Evolutionary conservation across 2,888 invertebrate genomes (phyloP), one percentile per base, ranked within the genome.

Genomic region (Gryllus longicercus): DNA sequence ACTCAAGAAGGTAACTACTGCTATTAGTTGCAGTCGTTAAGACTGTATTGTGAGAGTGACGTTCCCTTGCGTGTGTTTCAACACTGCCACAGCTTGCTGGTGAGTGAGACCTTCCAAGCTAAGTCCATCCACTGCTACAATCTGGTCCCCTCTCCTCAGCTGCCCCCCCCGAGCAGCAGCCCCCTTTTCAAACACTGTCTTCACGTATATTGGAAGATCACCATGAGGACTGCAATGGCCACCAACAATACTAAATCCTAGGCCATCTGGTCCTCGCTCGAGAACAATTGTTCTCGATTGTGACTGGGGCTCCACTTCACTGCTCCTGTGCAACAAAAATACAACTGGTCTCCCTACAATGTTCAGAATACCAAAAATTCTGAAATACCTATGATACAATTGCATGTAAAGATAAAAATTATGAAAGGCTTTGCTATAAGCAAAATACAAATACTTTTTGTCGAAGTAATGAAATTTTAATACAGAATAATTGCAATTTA

Each of bases 171-270:
- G 84, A 76, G 87, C 86, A 74, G 86, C 86, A 18, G 86, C 87
- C 75, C 87, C 87, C 77, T 85, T 86, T 74, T 86, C 86, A 82
- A 87, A 88, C 79, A 88, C 87, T 16, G 87, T 88, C 83, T 88
- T 88, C 51, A 88, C 87, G 84, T 89, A 90, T 83, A 90, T 89
- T 10, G 90, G 90, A 80, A 90, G 85, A 84, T 90, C 88, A 2
- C 90, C 90, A 83, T 89, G 89, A 8, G 89, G 88, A 82, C 88
- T 88, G 79, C 88, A 88, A 79, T 85, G 85, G 51, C 87, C 90
- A 38, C 90, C 90, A 1, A 90, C 90, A 63, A 90, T 89, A 79
- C 89, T 89, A 85, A 90, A 90, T 21, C 90, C 90, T 74, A 90
- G 87, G 8, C 90, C 90, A 79, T 90, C 89, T 23, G 86, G 84